Evolutionary conservation across 35 echinoderm and acorn worm genomes (phyloP).

Genomic region (Chiridota heheva): DNA sequence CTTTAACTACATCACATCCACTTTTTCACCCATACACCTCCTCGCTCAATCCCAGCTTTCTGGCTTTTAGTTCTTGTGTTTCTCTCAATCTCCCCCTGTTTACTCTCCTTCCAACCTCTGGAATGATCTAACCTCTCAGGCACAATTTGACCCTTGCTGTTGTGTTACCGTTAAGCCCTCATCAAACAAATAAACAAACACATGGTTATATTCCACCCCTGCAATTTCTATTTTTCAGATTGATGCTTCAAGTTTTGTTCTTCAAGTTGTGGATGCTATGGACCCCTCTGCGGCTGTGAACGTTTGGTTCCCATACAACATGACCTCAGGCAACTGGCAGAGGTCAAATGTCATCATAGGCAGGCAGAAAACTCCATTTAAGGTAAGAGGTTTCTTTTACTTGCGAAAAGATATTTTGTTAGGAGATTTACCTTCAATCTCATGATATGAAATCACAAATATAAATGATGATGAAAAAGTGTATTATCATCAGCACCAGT

Average conservation of each 20-base stretch:
- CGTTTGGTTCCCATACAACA: background rate
- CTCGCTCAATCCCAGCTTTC: too few species aligned
- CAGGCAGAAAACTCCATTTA: conserved; percentile 6
- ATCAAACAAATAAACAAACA: background rate
- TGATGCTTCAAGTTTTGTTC: background rate
- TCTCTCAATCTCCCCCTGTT: too few species aligned
- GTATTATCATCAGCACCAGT: too few species aligned
- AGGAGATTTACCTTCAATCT: too few species aligned
- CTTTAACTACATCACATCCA: background rate
- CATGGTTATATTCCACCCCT: background rate
- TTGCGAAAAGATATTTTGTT: too few species aligned
- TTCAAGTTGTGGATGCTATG: background rate
- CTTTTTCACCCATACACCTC: too few species aligned
- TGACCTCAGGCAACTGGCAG: background rate
- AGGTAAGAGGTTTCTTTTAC: conserved; percentile 32
- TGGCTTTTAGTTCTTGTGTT: too few species aligned
- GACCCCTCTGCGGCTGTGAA: background rate
- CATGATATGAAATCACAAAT: too few species aligned
- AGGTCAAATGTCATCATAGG: conserved; percentile 30
- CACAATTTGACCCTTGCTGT: background rate
- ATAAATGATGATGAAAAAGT: too few species aligned
- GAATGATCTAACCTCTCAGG: background rate
- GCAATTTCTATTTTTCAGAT: background rate
- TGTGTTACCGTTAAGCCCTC: background rate
- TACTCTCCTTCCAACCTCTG: background rate